phyloP scores from a whole-genome alignment of 2,888 invertebrate species.

The Dyspetes luteomarginatus region DNA sequence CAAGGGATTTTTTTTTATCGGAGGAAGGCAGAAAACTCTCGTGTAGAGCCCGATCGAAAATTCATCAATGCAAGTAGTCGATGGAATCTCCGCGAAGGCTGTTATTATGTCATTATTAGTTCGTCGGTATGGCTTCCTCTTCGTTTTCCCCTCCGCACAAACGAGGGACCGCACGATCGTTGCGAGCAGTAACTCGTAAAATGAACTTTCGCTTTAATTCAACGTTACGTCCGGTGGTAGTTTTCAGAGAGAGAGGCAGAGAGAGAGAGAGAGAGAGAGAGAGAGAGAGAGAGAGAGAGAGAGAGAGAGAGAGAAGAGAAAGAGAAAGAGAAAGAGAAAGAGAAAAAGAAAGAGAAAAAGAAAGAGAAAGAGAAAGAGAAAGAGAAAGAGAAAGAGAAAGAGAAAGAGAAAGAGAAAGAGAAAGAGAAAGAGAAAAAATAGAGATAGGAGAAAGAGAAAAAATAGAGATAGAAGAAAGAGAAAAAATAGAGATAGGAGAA shows the following conservation, averaged over 20 bases:
- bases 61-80: constrained; percentile 40
- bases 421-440: background rate
- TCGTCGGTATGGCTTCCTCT: constrained; percentile 43
- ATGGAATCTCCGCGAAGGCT: constrained; percentile 42
- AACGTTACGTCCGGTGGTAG: constrained; percentile 68
- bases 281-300: constrained; percentile 5
- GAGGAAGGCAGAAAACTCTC: constrained; percentile 6
- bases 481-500: too few species aligned
- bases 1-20: background rate
- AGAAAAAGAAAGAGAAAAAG: constrained; percentile 37
- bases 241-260: constrained; percentile 38
- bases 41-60: constrained; percentile 28
- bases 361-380: constrained; percentile 9
- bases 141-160: constrained; percentile 25
- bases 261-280: constrained; percentile 39
- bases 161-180: constrained; percentile 52
- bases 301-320: constrained; percentile 3
- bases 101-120: constrained; percentile 65
- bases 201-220: constrained; percentile 75
- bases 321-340: constrained; percentile 15
- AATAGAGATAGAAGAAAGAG: background rate
- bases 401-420: constrained; percentile 38
- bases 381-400: constrained; percentile 15
- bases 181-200: constrained; percentile 70
- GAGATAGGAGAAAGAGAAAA: too few species aligned